Conservation (phyloP, 2,888 invertebrate species). For the Lapara coniferarum region DNA sequence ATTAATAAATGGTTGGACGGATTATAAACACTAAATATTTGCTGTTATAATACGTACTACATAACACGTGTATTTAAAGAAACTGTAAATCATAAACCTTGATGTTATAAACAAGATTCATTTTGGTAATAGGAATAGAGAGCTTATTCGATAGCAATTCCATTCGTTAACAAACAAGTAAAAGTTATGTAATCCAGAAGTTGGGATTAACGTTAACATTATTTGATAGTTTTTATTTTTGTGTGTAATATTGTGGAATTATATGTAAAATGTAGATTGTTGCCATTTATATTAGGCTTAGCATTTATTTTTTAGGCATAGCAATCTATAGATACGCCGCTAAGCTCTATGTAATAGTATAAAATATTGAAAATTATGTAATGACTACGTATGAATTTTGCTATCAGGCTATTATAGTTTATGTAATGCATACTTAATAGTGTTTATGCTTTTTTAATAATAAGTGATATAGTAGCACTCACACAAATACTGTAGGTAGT, state of each 20-base stretch:
- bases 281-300: constrained; percentile 28
- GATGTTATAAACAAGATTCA: no score
- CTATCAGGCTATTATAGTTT: background rate
- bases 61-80: no score
- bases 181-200: background rate
- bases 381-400: background rate
- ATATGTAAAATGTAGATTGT: constrained; percentile 19
- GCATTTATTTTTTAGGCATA: constrained; percentile 31
- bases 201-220: no score
- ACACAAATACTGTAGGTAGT: background rate
- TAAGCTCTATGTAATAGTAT: background rate
- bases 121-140: no score
- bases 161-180: background rate
- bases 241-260: background rate
- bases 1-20: no score
- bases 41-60: no score
- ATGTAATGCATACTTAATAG: background rate
- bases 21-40: no score
- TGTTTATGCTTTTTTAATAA: background rate
- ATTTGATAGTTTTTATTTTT: no score
- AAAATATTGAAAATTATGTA: background rate
- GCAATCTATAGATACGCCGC: background rate
- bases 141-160: no score
- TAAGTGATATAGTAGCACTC: background rate
- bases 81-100: no score